A percentile compares a stretch with the other conserved stretches of the same genome.
phyloP scores from a whole-genome alignment of 2,888 invertebrate genomes.

The Carpatolechia fugitivella region DNA sequence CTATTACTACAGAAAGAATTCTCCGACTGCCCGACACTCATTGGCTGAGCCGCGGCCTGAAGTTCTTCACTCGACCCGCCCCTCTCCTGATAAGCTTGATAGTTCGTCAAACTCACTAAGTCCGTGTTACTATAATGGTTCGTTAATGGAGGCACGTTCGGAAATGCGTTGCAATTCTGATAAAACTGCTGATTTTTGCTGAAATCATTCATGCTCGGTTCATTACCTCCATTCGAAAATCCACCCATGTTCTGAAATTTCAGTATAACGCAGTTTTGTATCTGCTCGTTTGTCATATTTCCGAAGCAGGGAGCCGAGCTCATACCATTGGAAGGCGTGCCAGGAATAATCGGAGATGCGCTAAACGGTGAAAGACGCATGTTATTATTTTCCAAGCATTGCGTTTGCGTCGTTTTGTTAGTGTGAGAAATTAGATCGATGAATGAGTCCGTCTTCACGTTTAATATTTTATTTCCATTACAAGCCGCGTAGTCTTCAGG shows the following conservation, averaged over 20 bases:
- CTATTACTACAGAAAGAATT: slow-evolving; percentile 58
- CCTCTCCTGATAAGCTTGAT: slow-evolving; percentile 44
- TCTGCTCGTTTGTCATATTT: slow-evolving; percentile 61
- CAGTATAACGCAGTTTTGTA: slow-evolving; percentile 61
- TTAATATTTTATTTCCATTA: slow-evolving; percentile 46
- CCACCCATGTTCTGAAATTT: slow-evolving; percentile 62
- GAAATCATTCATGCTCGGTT: slow-evolving; percentile 31
- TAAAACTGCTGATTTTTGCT: slow-evolving; percentile 60
- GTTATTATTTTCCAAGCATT: slow-evolving; percentile 60
- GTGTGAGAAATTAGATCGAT: slow-evolving; percentile 48
- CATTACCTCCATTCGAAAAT: slow-evolving; percentile 39
- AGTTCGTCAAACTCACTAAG: slow-evolving; percentile 47
- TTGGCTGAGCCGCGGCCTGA: slow-evolving; percentile 47
- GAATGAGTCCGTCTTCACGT: slow-evolving; percentile 43
- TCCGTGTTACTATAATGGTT: slow-evolving; percentile 60
- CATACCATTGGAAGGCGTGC: slow-evolving; percentile 38
- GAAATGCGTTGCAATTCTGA: slow-evolving; percentile 66
- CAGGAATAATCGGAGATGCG: slow-evolving; percentile 33
- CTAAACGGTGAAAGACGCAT: slow-evolving; percentile 43
- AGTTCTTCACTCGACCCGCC: slow-evolving; percentile 42
- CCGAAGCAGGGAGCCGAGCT: slow-evolving; percentile 48
- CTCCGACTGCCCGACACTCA: slow-evolving; percentile 61
- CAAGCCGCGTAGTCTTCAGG: slow-evolving; percentile 30
- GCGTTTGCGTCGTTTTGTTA: slow-evolving; percentile 41
- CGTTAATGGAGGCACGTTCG: slow-evolving; percentile 59